These are phyloP conservation scores for Dromius quadrimaculatus DNA, from an alignment of 2,888 invertebrate species.

Conservation along the genomic window DNA sequence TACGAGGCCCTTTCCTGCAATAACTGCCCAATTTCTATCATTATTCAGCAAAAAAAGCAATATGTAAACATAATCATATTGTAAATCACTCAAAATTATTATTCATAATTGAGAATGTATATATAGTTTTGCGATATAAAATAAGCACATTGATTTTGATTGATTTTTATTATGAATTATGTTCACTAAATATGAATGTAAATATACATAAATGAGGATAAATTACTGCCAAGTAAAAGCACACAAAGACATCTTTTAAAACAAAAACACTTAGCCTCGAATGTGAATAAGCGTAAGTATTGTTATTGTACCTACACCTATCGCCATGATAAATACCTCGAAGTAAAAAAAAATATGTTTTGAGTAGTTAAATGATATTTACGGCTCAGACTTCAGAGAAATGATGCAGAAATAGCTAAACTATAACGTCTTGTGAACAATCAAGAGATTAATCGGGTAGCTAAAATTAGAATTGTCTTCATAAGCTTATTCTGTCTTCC, in stretches of 20 bases:
- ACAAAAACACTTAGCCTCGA: slow-evolving; percentile 32
- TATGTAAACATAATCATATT: slow-evolving; percentile 15
- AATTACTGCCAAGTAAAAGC: slow-evolving; percentile 40
- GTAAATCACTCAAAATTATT: slow-evolving; percentile 21
- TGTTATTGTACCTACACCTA: slow-evolving; percentile 31
- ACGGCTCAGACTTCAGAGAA: slow-evolving; percentile 32
- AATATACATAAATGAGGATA: slow-evolving; percentile 13
- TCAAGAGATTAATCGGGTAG: slow-evolving; percentile 7
- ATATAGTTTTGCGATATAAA: slow-evolving; percentile 13
- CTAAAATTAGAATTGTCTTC: background rate
- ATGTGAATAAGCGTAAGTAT: slow-evolving; percentile 19
- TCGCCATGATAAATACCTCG: slow-evolving; percentile 27
- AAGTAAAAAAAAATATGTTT: slow-evolving; percentile 19
- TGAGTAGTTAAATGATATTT: slow-evolving; percentile 28
- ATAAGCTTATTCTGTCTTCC: slow-evolving; percentile 36
- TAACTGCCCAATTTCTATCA: slow-evolving; percentile 15
- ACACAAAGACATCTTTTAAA: slow-evolving; percentile 12
- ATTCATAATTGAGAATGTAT: slow-evolving; percentile 10
- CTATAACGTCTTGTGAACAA: slow-evolving; percentile 7
- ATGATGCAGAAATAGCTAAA: slow-evolving; percentile 19
- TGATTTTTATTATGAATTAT: slow-evolving; percentile 11
- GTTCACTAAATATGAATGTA: slow-evolving; percentile 6
- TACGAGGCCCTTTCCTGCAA: slow-evolving; percentile 5
- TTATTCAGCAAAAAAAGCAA: slow-evolving; percentile 10
- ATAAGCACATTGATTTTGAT: slow-evolving; percentile 5